Evolutionary conservation across 2,113 vertebrate genomes (phyloP).

Genomic region (Dunckerocampus dactyliophorus): DNA sequence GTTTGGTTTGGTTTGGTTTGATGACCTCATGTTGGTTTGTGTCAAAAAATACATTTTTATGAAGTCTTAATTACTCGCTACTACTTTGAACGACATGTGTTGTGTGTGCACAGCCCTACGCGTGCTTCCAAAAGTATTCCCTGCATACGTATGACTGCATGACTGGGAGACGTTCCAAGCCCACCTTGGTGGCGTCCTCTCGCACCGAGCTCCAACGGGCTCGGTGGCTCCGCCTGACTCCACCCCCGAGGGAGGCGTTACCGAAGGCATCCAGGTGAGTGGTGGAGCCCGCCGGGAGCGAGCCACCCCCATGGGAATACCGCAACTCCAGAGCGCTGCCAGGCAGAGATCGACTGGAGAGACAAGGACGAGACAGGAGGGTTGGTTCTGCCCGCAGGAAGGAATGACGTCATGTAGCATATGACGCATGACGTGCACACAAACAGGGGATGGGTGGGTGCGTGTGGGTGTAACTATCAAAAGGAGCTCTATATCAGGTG

Average conservation of each 20-base stretch:
- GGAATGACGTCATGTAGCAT: not conserved
- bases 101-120: too few species aligned
- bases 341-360: slow-evolving; percentile 79
- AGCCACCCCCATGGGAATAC: slow-evolving; percentile 80
- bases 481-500: too few species aligned
- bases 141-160: too few species aligned
- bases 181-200: slow-evolving; percentile 84
- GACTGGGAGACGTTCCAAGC: not conserved
- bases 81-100: too few species aligned
- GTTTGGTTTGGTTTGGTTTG: too few species aligned
- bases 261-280: slow-evolving; percentile 81
- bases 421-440: not conserved
- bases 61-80: too few species aligned
- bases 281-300: slow-evolving; percentile 75
- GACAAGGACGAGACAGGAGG: not conserved
- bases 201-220: slow-evolving; percentile 80
- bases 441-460: not conserved
- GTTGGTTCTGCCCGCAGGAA: not conserved
- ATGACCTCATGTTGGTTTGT: too few species aligned
- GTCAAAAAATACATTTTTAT: too few species aligned
- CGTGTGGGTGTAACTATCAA: not conserved
- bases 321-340: slow-evolving; percentile 87
- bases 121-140: too few species aligned
- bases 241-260: slow-evolving; percentile 69
- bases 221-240: slow-evolving; percentile 74